Conservation (phyloP, 2,113 vertebrate species). For the Odobenus rosmarus region DNA sequence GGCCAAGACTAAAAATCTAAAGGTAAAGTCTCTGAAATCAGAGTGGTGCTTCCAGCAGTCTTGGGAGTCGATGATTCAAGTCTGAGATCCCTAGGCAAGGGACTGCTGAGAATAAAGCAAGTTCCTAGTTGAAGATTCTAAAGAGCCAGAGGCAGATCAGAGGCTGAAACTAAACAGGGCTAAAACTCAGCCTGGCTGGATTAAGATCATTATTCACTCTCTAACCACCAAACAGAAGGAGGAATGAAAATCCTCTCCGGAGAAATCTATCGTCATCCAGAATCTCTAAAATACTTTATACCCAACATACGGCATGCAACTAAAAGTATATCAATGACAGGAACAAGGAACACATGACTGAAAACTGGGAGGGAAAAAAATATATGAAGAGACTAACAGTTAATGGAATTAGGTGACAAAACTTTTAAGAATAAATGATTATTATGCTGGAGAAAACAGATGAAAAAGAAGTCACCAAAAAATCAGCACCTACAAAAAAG, state of each 20-base stretch:
- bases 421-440: neutral
- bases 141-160: neutral
- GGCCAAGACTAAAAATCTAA: neutral
- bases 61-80: neutral
- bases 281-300: slow-evolving; percentile 25
- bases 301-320: neutral
- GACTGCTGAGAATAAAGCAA: neutral
- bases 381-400: neutral
- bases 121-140: neutral
- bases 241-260: neutral
- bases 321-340: neutral
- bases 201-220: neutral
- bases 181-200: neutral
- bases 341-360: neutral
- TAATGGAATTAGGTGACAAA: neutral
- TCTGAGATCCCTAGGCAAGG: neutral
- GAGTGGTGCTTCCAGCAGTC: neutral
- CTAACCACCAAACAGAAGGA: neutral
- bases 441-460: neutral
- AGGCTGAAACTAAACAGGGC: neutral
- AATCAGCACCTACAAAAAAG: neutral
- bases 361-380: neutral
- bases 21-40: neutral
- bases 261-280: neutral
- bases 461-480: neutral